Evolutionary conservation across 2,888 invertebrate species (phyloP), one percentile per base, ranked within the genome.

Genomic region (Papilio gigon): DNA sequence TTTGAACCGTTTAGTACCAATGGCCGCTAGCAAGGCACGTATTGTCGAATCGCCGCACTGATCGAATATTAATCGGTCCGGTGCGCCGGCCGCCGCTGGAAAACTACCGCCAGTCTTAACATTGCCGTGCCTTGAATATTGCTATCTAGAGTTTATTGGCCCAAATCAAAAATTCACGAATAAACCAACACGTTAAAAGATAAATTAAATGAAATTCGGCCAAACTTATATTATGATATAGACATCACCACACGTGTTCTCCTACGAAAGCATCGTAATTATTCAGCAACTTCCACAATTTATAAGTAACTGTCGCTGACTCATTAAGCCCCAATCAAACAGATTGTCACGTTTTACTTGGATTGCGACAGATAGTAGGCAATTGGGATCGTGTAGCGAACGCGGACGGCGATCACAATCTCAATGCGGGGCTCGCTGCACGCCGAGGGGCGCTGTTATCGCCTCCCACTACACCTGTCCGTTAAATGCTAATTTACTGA

Each of bases 321-420:
- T 73, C 72, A 71, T 76, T 76, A 72, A 73, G 72, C 1, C n/a
- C 11, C 47, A 72, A 70, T 75, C 66, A 67, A 71, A 68, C 72
- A 71, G 73, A 75, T 71, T 75, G 73, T 74, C 73, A 72, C 68
- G 71, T 71, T 62, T 30, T 62, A 71, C 71, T 71, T 70, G 63
- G 69, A 56, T 68, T 40, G 70, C 67, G 69, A 74, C 69, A 73
- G 73, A 74, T 75, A 76, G 75, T 65, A 70, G 68, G 65, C 68
- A 73, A 71, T 77, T 77, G 77, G 77, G 73, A 76, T 78, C 74
- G 75, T 73, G 75, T 72, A 76, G 78, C 77, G 77, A 77, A 77
- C 78, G 81, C 80, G 82, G 83, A 83, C 80, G 80, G 78, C 77
- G 72, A 82, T 85, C 77, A 77, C 85, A 85, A 87, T 87, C 87